Evolutionary conservation across 1,140 invertebrate genomes (phyloP).

Genomic region (Drosophila mauritiana): DNA sequence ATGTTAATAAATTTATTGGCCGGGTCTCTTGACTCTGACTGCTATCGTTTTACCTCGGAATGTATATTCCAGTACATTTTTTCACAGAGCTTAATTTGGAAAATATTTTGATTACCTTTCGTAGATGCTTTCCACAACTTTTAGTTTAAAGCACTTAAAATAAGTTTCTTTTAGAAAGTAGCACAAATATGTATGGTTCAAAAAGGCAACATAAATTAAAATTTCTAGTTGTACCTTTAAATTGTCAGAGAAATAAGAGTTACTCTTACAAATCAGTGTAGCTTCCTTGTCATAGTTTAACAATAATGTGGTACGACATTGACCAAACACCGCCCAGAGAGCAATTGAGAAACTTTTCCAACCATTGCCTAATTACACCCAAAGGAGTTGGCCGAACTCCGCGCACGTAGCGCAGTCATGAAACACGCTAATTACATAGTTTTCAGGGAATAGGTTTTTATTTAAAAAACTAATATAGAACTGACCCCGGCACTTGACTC

Average conservation of each 20-base stretch:
- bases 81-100: conserved; percentile 3
- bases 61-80: background rate
- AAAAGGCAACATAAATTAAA: background rate
- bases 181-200: too few relatives aligned
- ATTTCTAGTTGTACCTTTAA: background rate
- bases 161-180: too few relatives aligned
- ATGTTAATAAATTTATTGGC: conserved; percentile 79
- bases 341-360: conserved; percentile 68
- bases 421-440: conserved; percentile 77
- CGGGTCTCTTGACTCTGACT: conserved; percentile 25
- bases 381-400: conserved; percentile 56
- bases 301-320: conserved; percentile 16
- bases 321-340: conserved; percentile 47
- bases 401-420: conserved; percentile 55
- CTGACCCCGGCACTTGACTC: conserved; percentile 71
- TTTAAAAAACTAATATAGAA: conserved; percentile 77
- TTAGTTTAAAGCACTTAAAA: too few relatives aligned
- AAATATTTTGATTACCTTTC: background rate
- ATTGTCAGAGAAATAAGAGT: too few relatives aligned
- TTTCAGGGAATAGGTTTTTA: conserved; percentile 19
- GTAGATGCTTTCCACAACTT: background rate
- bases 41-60: conserved; percentile 10
- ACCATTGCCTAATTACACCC: conserved; percentile 71
- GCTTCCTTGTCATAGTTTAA: conserved; percentile 1
- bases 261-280: background rate